Evolutionary conservation across 2,797 vertebrate species (phyloP).

Genomic region (Oceanodroma leucorhoa): DNA sequence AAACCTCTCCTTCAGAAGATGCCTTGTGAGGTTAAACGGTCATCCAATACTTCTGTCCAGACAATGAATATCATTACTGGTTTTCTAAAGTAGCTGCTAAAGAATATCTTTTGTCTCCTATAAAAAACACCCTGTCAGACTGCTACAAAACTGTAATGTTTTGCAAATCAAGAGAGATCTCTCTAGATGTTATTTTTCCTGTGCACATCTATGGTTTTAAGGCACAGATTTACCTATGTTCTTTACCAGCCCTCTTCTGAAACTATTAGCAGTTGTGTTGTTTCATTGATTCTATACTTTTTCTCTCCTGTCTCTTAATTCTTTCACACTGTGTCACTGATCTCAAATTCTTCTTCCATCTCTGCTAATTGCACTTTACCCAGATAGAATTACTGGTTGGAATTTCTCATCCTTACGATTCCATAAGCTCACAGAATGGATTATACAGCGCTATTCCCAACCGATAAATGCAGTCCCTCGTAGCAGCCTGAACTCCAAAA

Average conservation of each 20-base stretch:
- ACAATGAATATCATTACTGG: background rate
- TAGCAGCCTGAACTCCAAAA: background rate
- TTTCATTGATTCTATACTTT: background rate
- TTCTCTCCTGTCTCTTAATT: background rate
- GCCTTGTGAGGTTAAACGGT: background rate
- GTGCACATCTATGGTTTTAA: background rate
- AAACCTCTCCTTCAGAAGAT: background rate
- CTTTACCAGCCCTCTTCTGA: background rate
- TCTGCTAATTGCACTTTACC: background rate
- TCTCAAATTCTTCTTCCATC: background rate
- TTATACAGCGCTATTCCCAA: background rate
- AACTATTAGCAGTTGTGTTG: background rate
- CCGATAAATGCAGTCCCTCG: background rate
- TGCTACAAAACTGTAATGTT: background rate
- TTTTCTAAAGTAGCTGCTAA: background rate
- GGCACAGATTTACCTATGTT: background rate
- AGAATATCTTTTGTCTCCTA: background rate
- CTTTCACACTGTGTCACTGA: background rate
- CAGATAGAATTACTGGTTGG: background rate
- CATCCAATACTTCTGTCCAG: background rate
- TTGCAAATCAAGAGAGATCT: background rate
- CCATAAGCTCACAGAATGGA: background rate
- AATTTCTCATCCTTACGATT: background rate
- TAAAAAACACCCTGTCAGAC: background rate
- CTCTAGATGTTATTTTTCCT: background rate